Conservation (phyloP, 2,113 vertebrate species). For the Ariopsis seemanni region DNA sequence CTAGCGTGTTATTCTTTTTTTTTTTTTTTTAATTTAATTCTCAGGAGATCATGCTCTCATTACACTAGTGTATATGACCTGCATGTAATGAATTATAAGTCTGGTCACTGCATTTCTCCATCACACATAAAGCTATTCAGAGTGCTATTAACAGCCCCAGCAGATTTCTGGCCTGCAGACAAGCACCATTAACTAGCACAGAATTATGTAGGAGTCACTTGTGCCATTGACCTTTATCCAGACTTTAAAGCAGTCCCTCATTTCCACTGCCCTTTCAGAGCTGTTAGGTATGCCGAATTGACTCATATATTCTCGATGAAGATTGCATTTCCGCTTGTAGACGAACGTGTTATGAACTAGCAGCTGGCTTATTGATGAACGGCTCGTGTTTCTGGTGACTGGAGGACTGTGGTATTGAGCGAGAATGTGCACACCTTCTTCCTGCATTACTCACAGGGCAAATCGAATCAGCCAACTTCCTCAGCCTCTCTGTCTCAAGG, state of each 20-base stretch:
- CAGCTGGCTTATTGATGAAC: constrained; percentile 61
- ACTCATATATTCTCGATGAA: constrained; percentile 59
- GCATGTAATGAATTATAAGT: constrained; percentile 26
- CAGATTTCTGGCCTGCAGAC: constrained; percentile 23
- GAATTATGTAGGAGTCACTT: constrained; percentile 28
- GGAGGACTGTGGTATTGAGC: constrained; percentile 38
- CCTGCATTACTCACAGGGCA: constrained; percentile 42
- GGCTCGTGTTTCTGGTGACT: constrained; percentile 57
- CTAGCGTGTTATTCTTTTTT: constrained; percentile 8
- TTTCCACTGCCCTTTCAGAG: constrained; percentile 37
- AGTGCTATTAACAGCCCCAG: constrained; percentile 15
- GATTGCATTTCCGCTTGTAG: constrained; percentile 65
- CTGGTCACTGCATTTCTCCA: background rate
- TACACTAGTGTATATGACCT: background rate
- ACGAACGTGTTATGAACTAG: constrained; percentile 52
- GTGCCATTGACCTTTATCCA: constrained; percentile 28
- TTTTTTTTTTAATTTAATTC: background rate
- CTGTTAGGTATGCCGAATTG: constrained; percentile 44
- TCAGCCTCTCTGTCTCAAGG: constrained; percentile 29
- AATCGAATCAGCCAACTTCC: constrained; percentile 40
- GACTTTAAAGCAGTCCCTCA: constrained; percentile 11
- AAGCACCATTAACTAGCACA: constrained; percentile 33
- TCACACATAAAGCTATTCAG: constrained; percentile 1
- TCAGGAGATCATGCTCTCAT: background rate
- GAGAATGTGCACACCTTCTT: constrained; percentile 47